These are phyloP conservation scores for Pipra filicauda DNA, from an alignment of 2,113 vertebrate genomes.

Conservation along the genomic window DNA sequence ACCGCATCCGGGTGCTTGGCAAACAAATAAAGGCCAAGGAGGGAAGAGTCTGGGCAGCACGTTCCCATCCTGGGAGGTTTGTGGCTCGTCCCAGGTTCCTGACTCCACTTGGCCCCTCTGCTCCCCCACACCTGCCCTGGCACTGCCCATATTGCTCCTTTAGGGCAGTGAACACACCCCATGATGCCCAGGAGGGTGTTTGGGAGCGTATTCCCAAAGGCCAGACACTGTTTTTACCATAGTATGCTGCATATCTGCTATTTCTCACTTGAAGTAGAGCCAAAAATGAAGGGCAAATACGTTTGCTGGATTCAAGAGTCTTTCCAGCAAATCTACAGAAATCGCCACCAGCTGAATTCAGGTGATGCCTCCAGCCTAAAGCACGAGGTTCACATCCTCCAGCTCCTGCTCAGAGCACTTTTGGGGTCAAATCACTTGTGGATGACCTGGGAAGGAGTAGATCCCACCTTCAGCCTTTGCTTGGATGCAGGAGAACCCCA, in stretches of 20 bases:
- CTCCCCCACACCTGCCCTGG: background rate
- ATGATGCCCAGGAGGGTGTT: background rate
- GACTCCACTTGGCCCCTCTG: fast-evolving
- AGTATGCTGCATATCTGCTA: background rate
- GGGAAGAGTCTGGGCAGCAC: background rate
- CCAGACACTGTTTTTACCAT: background rate
- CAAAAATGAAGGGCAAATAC: background rate
- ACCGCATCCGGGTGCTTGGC: fast-evolving
- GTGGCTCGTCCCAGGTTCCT: background rate
- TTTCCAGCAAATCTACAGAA: background rate
- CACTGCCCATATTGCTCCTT: background rate
- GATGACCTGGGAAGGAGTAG: background rate
- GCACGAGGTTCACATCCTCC: background rate
- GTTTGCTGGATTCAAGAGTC: background rate
- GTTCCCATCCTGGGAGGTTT: background rate
- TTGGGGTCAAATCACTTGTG: background rate
- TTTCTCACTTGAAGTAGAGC: background rate
- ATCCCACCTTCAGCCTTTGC: background rate
- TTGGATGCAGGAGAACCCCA: fast-evolving
- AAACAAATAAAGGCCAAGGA: background rate
- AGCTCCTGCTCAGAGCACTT: background rate
- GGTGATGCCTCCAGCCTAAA: background rate
- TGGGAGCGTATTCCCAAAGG: background rate
- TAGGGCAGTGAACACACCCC: background rate
- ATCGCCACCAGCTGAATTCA: background rate